Conservation (phyloP, 1,140 invertebrate genomes). For the Hylaeus volcanicus region DNA sequence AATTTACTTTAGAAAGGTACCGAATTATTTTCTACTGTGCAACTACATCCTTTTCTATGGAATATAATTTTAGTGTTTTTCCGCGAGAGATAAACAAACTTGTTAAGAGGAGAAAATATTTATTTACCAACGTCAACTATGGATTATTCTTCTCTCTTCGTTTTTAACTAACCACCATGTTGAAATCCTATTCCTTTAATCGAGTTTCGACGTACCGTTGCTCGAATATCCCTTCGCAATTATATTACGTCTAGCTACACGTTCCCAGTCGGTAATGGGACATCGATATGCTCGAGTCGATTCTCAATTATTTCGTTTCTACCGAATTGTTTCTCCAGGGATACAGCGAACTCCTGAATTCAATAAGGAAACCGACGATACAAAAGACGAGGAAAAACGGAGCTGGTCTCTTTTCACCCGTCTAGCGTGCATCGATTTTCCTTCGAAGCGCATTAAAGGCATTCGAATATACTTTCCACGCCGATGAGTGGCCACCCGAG, state of each 20-base stretch:
- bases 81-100: too few species aligned
- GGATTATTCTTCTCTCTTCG: background rate
- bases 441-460: conserved; percentile 62
- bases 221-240: background rate
- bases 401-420: conserved; percentile 20
- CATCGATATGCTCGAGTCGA: conserved; percentile 9
- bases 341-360: conserved; percentile 40
- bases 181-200: background rate
- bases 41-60: too few species aligned
- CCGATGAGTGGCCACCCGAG: conserved; percentile 69
- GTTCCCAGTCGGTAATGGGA: background rate
- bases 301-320: conserved; percentile 33
- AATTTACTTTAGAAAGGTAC: too few species aligned
- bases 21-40: too few species aligned
- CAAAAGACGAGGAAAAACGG: background rate
- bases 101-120: too few species aligned
- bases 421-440: conserved; percentile 63
- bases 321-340: conserved; percentile 29
- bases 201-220: background rate
- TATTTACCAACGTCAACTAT: background rate
- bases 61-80: too few species aligned
- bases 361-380: conserved; percentile 49
- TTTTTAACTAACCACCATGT: background rate
- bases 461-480: conserved; percentile 71
- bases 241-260: background rate